Evolutionary conservation across 2,797 vertebrate species (phyloP).

Genomic region (Hydrocynus forskahlii): DNA sequence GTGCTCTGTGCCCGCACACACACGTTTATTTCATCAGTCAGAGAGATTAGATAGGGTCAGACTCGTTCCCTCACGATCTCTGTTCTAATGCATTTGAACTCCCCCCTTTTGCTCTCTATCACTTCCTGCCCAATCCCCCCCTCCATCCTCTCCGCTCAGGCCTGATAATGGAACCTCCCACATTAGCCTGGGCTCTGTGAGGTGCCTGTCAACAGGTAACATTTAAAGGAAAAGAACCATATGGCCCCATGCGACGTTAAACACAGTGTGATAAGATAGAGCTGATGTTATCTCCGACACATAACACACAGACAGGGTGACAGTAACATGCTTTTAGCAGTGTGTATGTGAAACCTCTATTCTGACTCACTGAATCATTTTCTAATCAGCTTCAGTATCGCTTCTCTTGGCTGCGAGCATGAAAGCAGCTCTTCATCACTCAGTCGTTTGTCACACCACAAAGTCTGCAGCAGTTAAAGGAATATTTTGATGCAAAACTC

Average conservation of each 20-base stretch:
- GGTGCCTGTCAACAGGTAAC: slow-evolving; percentile 82
- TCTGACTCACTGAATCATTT: slow-evolving; percentile 23
- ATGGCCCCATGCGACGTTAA: slow-evolving; percentile 75
- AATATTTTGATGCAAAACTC: no score
- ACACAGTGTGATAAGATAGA: slow-evolving; percentile 64
- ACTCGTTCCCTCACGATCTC: slow-evolving; percentile 41
- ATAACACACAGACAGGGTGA: slow-evolving; percentile 17
- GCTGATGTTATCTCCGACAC: slow-evolving; percentile 44
- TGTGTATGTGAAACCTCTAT: slow-evolving; percentile 21
- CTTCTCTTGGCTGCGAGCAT: slow-evolving; percentile 17
- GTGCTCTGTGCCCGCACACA: slow-evolving; percentile 70
- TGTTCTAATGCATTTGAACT: slow-evolving; percentile 78
- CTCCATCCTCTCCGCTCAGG: slow-evolving; percentile 26
- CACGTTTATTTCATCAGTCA: slow-evolving; percentile 84
- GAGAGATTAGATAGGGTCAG: slow-evolving; percentile 77
- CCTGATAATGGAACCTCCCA: slow-evolving; percentile 66
- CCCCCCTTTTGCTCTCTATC: slow-evolving; percentile 71
- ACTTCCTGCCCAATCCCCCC: slow-evolving; percentile 58
- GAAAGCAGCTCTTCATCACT: neutral
- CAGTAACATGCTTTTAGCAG: slow-evolving; percentile 41
- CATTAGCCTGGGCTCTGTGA: slow-evolving; percentile 76
- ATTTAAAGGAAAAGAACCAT: slow-evolving; percentile 76
- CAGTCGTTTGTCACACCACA: neutral
- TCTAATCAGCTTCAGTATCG: neutral
- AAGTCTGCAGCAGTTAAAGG: neutral